Base-by-base conservation (phyloP, 1,140 invertebrate species). In the Amphibalanus amphitrite region DNA sequence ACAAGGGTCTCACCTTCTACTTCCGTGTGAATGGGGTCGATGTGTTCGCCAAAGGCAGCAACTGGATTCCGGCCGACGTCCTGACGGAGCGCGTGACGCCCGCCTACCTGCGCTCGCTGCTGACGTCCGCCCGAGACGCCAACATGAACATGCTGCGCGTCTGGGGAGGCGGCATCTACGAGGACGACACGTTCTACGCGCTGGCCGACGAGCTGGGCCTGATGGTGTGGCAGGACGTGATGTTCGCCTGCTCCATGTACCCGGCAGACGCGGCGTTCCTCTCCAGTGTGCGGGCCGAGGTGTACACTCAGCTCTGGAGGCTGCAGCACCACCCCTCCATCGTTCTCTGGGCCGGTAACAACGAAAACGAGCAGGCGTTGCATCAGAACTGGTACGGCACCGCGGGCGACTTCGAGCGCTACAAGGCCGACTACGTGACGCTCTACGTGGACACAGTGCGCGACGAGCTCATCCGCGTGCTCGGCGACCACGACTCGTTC, bases 171-270 rank as follows among this genome's bases (percentile, higher is more conserved):
- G 97, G 97, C 68, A 82, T 94, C 0, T 99, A 98, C 77, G 95
- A 98, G 79, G 87, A 87, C 0, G 92, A 98, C 74, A 83, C 86
- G 33, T 98, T 98, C 79, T 99, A 98, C 79, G 83, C 91, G 70
- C 79, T 90, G 20, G 90, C 90, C 72, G 91, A 94, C 77, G 82
- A 88, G 75, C 81, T 88, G 29, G 92, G 91, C 23, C 88, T 94
- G 29, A 82, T 94, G 75, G 86, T 94, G 65, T 93, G 92, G 91
- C 90, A 94, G 69, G 75, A 76, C 70, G 65, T 75, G 28, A 96
- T 98, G 90, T 99, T 98, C 81, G 96, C 96, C 0, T 98, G 94
- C 79, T 85, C 89, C 10, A 90, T 99, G 87, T 99, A 99, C 82
- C 96, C 95, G 8, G 85, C 86, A 0, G 85, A 86, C 71, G 73